A percentile compares a stretch with the other conserved stretches of the same genome.
Conservation (phyloP, 2,888 invertebrate species). For the Drosophila robusta region DNA sequence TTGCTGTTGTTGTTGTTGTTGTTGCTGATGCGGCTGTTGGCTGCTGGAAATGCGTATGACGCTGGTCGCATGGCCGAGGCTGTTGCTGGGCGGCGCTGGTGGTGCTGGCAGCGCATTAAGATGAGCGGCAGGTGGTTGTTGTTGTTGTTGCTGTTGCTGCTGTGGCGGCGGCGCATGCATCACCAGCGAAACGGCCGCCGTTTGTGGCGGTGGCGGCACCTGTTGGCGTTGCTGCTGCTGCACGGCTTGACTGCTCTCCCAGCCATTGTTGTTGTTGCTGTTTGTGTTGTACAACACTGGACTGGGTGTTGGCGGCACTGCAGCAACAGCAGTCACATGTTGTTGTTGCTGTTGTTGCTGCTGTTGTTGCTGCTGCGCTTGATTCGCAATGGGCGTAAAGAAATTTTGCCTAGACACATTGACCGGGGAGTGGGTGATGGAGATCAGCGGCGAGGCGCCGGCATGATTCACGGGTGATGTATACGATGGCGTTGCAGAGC, state of each 20-base stretch:
- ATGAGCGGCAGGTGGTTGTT: conserved; percentile 76
- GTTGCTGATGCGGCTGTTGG: conserved; percentile 58
- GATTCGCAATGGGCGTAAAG: conserved; percentile 92
- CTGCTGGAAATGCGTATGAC: conserved; percentile 94
- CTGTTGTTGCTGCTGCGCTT: conserved; percentile 67
- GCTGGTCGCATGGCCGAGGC: conserved; percentile 88
- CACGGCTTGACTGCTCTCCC: conserved; percentile 35
- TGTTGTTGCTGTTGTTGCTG: conserved; percentile 37
- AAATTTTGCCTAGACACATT: conserved; percentile 92
- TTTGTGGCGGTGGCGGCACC: conserved; percentile 79
- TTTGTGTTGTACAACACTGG: conserved; percentile 83
- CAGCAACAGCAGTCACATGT: conserved; percentile 45
- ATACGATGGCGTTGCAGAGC: conserved; percentile 96
- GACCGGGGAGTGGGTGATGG: conserved; percentile 87
- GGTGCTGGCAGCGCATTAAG: conserved; percentile 66
- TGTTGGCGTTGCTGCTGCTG: conserved; percentile 50
- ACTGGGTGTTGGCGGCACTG: conserved; percentile 80
- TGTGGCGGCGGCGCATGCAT: conserved; percentile 82
- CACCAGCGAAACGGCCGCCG: conserved; percentile 81
- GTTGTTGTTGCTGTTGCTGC: conserved; percentile 54
- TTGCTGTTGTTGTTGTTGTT: conserved; percentile 31
- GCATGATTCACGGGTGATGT: conserved; percentile 90
- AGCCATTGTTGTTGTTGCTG: conserved; percentile 55
- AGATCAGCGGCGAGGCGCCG: conserved; percentile 88
- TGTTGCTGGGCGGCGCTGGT: conserved; percentile 74